Evolutionary conservation across 2,113 vertebrate genomes (phyloP), one percentile per base, ranked within the genome.

Genomic region (Lophotis ruficrista): DNA sequence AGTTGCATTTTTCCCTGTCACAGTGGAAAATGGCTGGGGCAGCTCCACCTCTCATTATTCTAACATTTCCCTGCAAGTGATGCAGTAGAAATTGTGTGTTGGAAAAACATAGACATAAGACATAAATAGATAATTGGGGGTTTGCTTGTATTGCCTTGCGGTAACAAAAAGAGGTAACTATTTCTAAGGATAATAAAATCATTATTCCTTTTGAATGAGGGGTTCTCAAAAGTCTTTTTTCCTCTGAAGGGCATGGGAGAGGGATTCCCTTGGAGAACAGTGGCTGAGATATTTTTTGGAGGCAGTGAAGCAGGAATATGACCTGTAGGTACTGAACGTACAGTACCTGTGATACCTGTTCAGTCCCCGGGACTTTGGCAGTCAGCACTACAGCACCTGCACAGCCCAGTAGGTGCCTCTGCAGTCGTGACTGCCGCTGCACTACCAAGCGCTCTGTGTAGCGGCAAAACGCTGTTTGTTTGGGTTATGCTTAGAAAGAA

Each of bases 401-500:
- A 7, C 23, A 30, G 61, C 30, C 45, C 62, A 47, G 65, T 1
- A 45, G 53, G 25, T 15, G 33, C 15, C 83, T 64, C 72, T 86
- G 68, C 8, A 28, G 66, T 3, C 61, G 60, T 1, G 6, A 30
- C 60, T 62, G 71, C 19, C 57, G 10, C 87, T n/a, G 70, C 2
- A 11, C 21, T 65, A 31, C 62, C 11, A n/a, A 66, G 50, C 7
- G 33, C 72, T 60, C 13, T 0, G 3, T 17, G 30, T 0, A 37
- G 87, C 53, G 51, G 60, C 81, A 78, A 9, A 61, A 35, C 56
- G 30, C 35, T 17, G 11, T 25, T 56, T 38, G 57, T 68, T 72
- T 71, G 80, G 48, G 65, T 61, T 76, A n/a, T 33, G 65, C 81
- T 75, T 45, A n/a, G 30, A 65, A 93, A 76, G 79, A 92, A 87